phyloP scores from a whole-genome alignment of 2,888 invertebrate genomes.

The Lithophane leautieri region DNA sequence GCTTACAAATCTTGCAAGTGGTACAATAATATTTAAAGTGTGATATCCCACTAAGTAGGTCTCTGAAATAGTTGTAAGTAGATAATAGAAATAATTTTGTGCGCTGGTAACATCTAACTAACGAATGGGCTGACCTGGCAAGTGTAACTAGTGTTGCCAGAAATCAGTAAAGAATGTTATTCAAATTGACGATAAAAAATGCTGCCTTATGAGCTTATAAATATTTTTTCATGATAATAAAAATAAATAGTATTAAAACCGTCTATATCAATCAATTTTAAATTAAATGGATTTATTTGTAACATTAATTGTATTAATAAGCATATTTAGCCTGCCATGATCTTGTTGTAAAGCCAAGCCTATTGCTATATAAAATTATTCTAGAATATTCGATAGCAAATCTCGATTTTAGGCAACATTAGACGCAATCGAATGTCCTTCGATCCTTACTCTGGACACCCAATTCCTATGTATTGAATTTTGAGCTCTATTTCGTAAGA shows the following conservation, averaged over 20 bases:
- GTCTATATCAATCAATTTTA: conserved; percentile 29
- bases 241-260: conserved; percentile 45
- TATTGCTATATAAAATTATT: conserved; percentile 28
- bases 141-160: conserved; percentile 61
- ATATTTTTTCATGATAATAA: conserved; percentile 43
- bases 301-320: conserved; percentile 32
- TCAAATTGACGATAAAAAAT: conserved; percentile 39
- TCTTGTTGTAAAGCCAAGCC: conserved; percentile 28
- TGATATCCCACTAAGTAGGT: conserved; percentile 69
- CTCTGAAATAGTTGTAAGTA: conserved; percentile 70
- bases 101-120: conserved; percentile 63
- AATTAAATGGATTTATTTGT: conserved; percentile 27
- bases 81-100: conserved; percentile 64
- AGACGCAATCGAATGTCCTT: conserved; percentile 33
- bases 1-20: conserved; percentile 54
- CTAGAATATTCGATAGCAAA: conserved; percentile 27
- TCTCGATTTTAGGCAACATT: conserved; percentile 60
- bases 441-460: conserved; percentile 13
- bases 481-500: background rate
- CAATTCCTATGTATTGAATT: conserved; percentile 21
- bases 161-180: conserved; percentile 46
- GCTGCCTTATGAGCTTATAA: conserved; percentile 57
- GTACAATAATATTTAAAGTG: conserved; percentile 68
- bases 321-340: conserved; percentile 31
- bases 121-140: conserved; percentile 43